Evolutionary conservation across 37 sponge, comb jelly and placozoan species (phyloP).

Genomic region (Cliona cf. orientalis): DNA sequence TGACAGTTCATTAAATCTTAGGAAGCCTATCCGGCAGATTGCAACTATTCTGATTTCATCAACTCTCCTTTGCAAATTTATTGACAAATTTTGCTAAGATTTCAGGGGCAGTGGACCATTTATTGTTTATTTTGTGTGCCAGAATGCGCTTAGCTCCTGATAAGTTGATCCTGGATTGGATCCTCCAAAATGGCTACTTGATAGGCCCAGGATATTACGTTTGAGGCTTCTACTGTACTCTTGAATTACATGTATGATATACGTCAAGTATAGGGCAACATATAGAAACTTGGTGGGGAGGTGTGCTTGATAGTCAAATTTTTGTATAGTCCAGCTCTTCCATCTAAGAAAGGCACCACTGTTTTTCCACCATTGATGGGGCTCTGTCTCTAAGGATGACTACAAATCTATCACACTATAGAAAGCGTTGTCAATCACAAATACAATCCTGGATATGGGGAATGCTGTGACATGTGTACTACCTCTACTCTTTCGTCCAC

Average conservation of each 20-base stretch:
- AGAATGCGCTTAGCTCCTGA: conserved; percentile 8
- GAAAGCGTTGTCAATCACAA: no score
- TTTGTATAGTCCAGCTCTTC: conserved; percentile 31
- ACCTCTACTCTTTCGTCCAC: no score
- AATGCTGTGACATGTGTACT: no score
- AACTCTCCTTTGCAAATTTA: no score
- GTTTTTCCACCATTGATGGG: conserved; percentile 32
- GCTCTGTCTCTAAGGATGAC: conserved; percentile 25
- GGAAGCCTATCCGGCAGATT: conserved; percentile 12
- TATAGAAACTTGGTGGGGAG: conserved; percentile 2
- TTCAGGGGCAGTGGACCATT: neutral
- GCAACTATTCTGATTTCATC: neutral
- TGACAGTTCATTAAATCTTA: conserved; percentile 3
- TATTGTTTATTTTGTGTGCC: neutral
- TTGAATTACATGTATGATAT: conserved; percentile 3
- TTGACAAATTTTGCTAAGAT: neutral
- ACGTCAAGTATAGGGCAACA: conserved; percentile 28
- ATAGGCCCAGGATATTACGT: neutral
- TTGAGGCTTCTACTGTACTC: conserved; percentile 10
- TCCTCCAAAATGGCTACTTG: neutral
- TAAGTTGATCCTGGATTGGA: neutral
- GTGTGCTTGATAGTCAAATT: no score
- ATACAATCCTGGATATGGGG: no score
- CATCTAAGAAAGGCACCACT: conserved; percentile 32
- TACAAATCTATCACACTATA: no score